These are phyloP conservation scores for Sebastes nivosus DNA, from an alignment of 2,797 vertebrate genomes.

Conservation along the genomic window DNA sequence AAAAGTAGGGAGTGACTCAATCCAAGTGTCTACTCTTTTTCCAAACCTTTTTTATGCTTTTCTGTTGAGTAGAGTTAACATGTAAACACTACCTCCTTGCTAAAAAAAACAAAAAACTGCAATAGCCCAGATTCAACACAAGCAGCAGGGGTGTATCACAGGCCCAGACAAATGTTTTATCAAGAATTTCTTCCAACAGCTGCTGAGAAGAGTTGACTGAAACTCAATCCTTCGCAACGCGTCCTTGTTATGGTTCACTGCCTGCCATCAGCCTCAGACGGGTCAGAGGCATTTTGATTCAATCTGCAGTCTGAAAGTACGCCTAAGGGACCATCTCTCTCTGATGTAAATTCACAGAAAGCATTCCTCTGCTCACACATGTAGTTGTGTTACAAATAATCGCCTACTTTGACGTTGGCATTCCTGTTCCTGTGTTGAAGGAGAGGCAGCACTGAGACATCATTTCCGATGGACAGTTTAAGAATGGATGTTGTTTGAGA, in stretches of 20 bases:
- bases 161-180: slow-evolving; percentile 8
- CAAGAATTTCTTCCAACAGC: slow-evolving; percentile 27
- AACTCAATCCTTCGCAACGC: slow-evolving; percentile 3
- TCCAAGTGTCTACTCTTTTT: not conserved
- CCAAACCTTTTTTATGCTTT: not conserved
- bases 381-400: slow-evolving; percentile 1
- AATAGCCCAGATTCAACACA: not conserved
- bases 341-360: slow-evolving; percentile 5
- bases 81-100: not conserved
- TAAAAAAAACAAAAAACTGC: not conserved
- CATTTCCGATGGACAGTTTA: not conserved
- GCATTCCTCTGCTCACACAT: slow-evolving; percentile 9
- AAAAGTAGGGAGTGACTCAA: not conserved
- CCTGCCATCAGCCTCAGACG: not conserved
- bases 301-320: slow-evolving; percentile 23
- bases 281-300: slow-evolving; percentile 28
- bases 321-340: slow-evolving; percentile 11
- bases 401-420: not conserved
- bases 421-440: not conserved
- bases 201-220: slow-evolving; percentile 1
- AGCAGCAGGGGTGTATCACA: not conserved
- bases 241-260: not conserved
- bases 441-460: not conserved
- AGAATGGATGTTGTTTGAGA: not conserved
- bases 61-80: not conserved